These are phyloP conservation scores for Diprion similis DNA, from an alignment of 1,140 invertebrate species.

Conservation along the genomic window DNA sequence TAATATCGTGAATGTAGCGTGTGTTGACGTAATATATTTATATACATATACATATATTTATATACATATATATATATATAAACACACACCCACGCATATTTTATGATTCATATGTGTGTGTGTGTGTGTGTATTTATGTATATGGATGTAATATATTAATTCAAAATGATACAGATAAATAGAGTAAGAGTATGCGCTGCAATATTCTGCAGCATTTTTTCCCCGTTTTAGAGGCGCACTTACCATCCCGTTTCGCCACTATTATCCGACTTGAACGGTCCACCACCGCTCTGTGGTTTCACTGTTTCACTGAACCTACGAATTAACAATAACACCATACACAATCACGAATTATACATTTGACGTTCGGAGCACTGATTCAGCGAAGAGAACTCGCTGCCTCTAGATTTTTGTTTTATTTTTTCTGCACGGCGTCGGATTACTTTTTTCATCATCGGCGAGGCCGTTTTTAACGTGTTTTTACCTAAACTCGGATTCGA, in stretches of 20 bases:
- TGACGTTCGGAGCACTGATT: slow-evolving; percentile 27
- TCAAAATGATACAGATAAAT: slow-evolving; percentile 33
- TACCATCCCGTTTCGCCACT: slow-evolving; percentile 60
- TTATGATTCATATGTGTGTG: no score
- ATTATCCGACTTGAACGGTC: slow-evolving; percentile 57
- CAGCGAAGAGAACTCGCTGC: slow-evolving; percentile 9
- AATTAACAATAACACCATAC: slow-evolving; percentile 57
- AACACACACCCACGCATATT: no score
- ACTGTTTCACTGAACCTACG: slow-evolving; percentile 62
- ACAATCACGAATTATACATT: slow-evolving; percentile 44
- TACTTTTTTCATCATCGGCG: background rate
- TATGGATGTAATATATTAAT: slow-evolving; percentile 16
- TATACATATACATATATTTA: background rate
- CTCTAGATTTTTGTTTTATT: background rate
- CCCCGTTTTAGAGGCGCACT: slow-evolving; percentile 49
- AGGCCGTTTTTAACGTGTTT: no score
- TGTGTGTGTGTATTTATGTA: no score
- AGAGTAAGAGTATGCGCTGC: slow-evolving; percentile 21
- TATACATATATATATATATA: background rate
- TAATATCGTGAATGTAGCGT: background rate
- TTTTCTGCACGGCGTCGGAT: background rate
- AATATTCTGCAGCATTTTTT: slow-evolving; percentile 39
- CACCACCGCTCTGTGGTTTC: slow-evolving; percentile 59
- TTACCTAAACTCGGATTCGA: no score
- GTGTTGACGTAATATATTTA: background rate